A percentile compares a stretch with the other conserved stretches of the same genome.
phyloP scores from a whole-genome alignment of 2,797 vertebrate species.

The Phylloscopus collybita region DNA sequence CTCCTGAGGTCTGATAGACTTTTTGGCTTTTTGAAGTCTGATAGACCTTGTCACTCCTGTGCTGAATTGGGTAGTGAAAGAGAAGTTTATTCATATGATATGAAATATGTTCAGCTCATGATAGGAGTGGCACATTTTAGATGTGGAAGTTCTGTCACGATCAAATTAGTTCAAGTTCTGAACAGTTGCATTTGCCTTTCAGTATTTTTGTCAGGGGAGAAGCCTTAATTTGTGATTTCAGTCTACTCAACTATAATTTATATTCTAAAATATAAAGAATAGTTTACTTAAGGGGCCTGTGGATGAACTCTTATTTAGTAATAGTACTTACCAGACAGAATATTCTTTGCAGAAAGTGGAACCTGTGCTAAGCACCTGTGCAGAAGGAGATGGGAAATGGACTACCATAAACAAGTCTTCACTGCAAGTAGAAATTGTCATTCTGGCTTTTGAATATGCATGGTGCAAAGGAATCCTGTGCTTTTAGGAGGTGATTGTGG shows the following conservation, averaged over 20 bases:
- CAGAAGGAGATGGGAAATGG: background rate
- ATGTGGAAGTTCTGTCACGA: background rate
- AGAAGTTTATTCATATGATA: background rate
- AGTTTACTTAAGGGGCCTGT: background rate
- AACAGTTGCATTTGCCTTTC: background rate
- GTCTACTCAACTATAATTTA: background rate
- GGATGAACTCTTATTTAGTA: background rate
- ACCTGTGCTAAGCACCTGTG: background rate
- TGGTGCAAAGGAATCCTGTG: background rate
- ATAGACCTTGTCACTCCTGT: no score
- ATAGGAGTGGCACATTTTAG: background rate
- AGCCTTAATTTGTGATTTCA: background rate
- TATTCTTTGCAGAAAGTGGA: background rate
- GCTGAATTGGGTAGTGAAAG: background rate
- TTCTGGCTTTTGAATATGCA: background rate
- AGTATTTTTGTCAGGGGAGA: background rate
- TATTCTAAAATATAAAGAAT: background rate
- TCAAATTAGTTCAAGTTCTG: background rate
- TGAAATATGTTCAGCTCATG: rapidly evolving
- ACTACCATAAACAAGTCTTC: background rate
- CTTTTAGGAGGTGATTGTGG: background rate
- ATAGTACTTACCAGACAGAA: background rate
- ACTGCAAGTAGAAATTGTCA: background rate
- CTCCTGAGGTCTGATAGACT: background rate
- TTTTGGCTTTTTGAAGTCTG: background rate